phyloP scores from a whole-genome alignment of 2,797 vertebrate genomes.

The Menidia menidia region DNA sequence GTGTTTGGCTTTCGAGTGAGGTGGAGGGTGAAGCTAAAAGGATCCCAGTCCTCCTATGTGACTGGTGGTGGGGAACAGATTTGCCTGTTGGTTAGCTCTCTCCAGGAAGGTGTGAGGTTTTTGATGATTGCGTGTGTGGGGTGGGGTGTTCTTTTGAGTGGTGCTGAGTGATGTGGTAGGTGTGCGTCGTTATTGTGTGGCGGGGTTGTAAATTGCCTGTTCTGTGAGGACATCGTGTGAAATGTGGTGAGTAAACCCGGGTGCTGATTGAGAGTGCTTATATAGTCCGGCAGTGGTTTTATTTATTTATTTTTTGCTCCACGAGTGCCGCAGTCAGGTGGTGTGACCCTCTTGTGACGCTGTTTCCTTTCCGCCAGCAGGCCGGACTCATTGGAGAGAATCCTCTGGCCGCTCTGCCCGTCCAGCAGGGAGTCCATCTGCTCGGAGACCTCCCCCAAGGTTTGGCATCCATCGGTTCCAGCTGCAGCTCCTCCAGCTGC shows the following conservation, averaged over 20 bases:
- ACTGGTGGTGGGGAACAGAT: conserved; percentile 6
- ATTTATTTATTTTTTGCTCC: background rate
- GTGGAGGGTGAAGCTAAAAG: conserved; percentile 20
- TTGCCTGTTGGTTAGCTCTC: conserved; percentile 53
- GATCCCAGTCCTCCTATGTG: conserved; percentile 24
- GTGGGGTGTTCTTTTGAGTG: conserved; percentile 47
- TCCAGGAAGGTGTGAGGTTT: conserved; percentile 21
- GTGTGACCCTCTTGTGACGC: conserved; percentile 52
- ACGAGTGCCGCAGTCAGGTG: conserved; percentile 1
- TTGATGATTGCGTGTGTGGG: conserved; percentile 28
- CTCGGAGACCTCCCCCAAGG: conserved; percentile 88
- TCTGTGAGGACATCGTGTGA: conserved; percentile 30
- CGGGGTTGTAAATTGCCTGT: conserved; percentile 36
- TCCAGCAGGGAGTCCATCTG: conserved; percentile 85
- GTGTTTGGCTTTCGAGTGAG: conserved; percentile 41
- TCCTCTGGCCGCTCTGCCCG: conserved; percentile 82
- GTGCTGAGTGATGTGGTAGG: conserved; percentile 52
- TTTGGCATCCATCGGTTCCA: conserved; percentile 62
- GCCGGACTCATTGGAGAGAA: conserved; percentile 90
- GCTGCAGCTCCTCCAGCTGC: conserved; percentile 30
- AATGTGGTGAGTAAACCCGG: conserved; percentile 51
- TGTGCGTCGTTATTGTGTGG: conserved; percentile 38
- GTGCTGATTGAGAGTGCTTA: conserved; percentile 20
- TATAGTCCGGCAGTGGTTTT: background rate
- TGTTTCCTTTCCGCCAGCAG: conserved; percentile 70